phyloP scores from a whole-genome alignment of 2,888 invertebrate species.

The Rutpela maculata region DNA sequence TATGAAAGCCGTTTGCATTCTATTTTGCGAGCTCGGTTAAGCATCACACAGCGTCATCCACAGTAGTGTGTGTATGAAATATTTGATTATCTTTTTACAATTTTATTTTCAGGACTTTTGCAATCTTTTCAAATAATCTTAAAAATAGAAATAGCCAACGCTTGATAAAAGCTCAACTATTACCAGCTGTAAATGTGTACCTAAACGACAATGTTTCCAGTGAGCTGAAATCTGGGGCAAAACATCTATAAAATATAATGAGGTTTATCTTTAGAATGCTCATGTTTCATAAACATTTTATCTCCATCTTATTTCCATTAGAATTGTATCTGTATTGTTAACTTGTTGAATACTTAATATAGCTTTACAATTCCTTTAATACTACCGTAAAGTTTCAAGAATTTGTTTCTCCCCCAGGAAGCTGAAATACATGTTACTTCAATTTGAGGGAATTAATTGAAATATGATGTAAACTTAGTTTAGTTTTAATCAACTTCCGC shows the following conservation, averaged over 20 bases:
- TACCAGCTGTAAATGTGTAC: constrained; percentile 4
- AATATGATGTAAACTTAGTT: background rate
- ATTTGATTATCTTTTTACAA: constrained; percentile 53
- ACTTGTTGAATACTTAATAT: constrained; percentile 31
- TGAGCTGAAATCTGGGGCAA: constrained; percentile 10
- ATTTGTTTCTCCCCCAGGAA: constrained; percentile 15
- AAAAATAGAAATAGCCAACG: constrained; percentile 31
- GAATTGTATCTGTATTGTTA: constrained; percentile 21
- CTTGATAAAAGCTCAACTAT: constrained; percentile 12
- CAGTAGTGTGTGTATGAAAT: constrained; percentile 58
- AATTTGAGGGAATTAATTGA: constrained; percentile 8
- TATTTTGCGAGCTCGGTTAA: constrained; percentile 56
- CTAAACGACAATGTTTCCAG: constrained; percentile 14
- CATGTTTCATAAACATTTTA: constrained; percentile 22
- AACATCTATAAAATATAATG: constrained; percentile 19
- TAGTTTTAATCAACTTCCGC: background rate
- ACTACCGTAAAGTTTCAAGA: constrained; percentile 1
- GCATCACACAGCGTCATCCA: constrained; percentile 55
- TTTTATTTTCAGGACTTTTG: constrained; percentile 46
- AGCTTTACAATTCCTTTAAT: constrained; percentile 25
- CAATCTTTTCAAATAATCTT: constrained; percentile 44
- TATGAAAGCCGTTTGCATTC: constrained; percentile 60
- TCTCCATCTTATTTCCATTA: constrained; percentile 19
- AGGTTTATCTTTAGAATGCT: constrained; percentile 18
- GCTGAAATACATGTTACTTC: constrained; percentile 7